A percentile compares a stretch with the other conserved stretches of the same genome.
phyloP scores from a whole-genome alignment of 2,888 invertebrate species.

The Cryptus armator region DNA sequence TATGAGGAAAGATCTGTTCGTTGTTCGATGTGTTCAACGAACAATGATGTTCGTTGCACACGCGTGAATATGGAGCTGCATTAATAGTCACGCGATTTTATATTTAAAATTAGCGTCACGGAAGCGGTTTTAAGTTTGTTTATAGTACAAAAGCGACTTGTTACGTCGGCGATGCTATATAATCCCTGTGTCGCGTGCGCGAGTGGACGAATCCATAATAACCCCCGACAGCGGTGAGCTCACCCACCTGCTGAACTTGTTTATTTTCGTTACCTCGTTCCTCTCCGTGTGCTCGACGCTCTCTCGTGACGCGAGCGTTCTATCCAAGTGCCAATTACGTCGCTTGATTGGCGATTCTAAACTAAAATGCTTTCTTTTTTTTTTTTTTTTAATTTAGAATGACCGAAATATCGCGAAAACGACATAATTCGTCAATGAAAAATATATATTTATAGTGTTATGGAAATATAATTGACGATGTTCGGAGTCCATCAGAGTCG shows the following conservation, averaged over 20 bases:
- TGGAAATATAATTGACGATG: slow-evolving; percentile 22
- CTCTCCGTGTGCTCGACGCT: neutral
- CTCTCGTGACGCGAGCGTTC: slow-evolving; percentile 33
- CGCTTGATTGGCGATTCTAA: slow-evolving; percentile 8
- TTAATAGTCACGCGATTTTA: neutral
- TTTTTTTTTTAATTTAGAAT: neutral
- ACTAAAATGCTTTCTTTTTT: neutral
- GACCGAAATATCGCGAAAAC: neutral
- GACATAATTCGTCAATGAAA: neutral
- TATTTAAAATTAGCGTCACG: slow-evolving; percentile 7
- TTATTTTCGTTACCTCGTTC: slow-evolving; percentile 21
- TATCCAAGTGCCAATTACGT: neutral
- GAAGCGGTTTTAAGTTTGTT: slow-evolving; percentile 24
- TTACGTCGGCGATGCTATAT: slow-evolving; percentile 13
- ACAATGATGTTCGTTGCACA: no score
- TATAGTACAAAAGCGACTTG: slow-evolving; percentile 13
- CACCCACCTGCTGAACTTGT: slow-evolving; percentile 38
- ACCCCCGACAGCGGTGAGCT: neutral
- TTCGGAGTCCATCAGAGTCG: slow-evolving; percentile 22
- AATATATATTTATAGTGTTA: neutral
- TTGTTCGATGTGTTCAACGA: no score
- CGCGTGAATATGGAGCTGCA: neutral
- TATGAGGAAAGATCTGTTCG: no score
- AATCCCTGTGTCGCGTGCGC: slow-evolving; percentile 6
- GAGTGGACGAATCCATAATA: slow-evolving; percentile 12